A percentile compares a stretch with the other conserved stretches of the same genome.
These are phyloP conservation scores for Malurus leucopterus DNA, from an alignment of 2,797 vertebrate genomes.

Conservation along the genomic window DNA sequence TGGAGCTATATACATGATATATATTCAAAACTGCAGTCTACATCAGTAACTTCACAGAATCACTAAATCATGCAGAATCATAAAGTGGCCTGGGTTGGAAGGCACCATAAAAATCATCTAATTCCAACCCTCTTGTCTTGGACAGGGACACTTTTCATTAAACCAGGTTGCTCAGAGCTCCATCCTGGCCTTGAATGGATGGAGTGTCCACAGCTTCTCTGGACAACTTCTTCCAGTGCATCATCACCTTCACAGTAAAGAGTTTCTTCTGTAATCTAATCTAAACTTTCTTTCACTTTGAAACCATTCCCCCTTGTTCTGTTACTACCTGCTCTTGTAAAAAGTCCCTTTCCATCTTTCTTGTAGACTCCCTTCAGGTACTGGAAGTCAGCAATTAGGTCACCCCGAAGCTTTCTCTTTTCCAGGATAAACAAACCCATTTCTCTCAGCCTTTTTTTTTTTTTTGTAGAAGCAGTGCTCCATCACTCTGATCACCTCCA, in stretches of 20 bases:
- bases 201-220: neutral
- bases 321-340: neutral
- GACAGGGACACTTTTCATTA: neutral
- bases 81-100: neutral
- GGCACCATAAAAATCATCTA: neutral
- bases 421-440: neutral
- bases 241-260: neutral
- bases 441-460: neutral
- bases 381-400: neutral
- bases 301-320: neutral
- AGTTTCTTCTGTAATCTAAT: neutral
- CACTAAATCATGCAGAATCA: neutral
- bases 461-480: neutral
- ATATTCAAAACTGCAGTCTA: neutral
- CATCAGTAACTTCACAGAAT: accelerated
- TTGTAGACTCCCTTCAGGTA: neutral
- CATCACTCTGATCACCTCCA: neutral
- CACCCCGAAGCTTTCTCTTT: neutral
- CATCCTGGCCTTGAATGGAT: neutral
- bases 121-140: neutral
- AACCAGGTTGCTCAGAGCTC: neutral
- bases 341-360: neutral
- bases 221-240: neutral
- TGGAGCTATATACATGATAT: neutral
- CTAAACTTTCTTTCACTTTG: neutral